Evolutionary conservation across 2,888 invertebrate genomes (phyloP), one percentile per base, ranked within the genome.

Genomic region (Eurois occulta): DNA sequence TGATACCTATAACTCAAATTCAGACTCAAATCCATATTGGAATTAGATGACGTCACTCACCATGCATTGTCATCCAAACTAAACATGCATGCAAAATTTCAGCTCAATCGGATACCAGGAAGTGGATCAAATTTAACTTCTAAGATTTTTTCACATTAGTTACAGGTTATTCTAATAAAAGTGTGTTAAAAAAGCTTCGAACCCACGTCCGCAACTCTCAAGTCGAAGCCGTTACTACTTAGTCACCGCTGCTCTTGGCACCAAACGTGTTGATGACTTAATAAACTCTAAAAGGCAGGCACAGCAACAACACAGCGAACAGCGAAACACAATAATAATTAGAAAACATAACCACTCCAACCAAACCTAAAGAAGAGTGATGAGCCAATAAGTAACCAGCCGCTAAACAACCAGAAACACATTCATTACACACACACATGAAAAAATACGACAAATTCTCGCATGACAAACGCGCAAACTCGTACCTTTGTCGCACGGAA

Each of bases 401-500:
- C 62, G 60, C 60, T 68, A 72, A 73, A 71, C 58, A 72, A 77
- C 48, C 48, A 32, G 41, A 58, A 71, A 32, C 62, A 76, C 77
- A 65, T 81, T 77, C 43, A 81, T 58, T 64, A 71, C 72, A 72
- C 60, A 62, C 48, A 21, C 60, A 32, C 69, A 60, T 75, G 72
- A 66, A 78, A 86, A 87, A 84, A 80, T 77, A 75, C 82, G 86
- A 89, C 81, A 76, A 88, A 85, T 86, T 87, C 85, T 87, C 89
- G 87, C 87, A 89, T 86, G 86, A 88, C 72, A 89, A 86, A 90
- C 77, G 84, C 75, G 77, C 85, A 83, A 90, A 90, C 85, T 90
- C 91, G 85, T 79, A 65, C 80, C 65, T 48, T 81, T 78, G 79
- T 83, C 90, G 85, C 86, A 88, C 91, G 93, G 91, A 94, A 94